Percentiles rank a stretch among this genome's conserved stretches.
phyloP scores from a whole-genome alignment of 2,797 vertebrate genomes.

The Lepidocolaptes lacrymiger region DNA sequence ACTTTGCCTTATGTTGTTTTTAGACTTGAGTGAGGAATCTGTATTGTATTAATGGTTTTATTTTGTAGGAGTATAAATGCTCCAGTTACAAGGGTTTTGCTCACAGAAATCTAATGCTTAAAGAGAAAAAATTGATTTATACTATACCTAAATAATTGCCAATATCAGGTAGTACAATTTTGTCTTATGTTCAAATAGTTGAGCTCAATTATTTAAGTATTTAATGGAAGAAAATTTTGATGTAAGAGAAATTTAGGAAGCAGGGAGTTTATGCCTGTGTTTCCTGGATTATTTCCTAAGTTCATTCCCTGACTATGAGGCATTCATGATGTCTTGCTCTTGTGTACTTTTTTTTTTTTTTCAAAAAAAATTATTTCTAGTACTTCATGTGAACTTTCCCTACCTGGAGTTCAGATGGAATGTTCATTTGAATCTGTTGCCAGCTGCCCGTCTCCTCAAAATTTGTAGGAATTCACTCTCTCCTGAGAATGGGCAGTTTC shows the following conservation, averaged over 20 bases:
- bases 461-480: background rate
- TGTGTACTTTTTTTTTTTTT: no score
- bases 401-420: background rate
- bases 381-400: background rate
- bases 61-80: conserved; percentile 21
- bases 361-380: background rate
- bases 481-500: background rate
- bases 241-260: background rate
- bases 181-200: background rate
- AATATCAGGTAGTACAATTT: background rate
- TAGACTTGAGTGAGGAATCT: background rate
- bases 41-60: conserved; percentile 1
- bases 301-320: background rate
- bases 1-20: background rate
- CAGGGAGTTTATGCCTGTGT: background rate
- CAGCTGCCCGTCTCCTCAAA: background rate
- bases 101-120: background rate
- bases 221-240: background rate
- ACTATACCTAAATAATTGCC: background rate
- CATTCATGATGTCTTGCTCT: background rate
- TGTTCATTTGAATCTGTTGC: background rate
- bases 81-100: background rate
- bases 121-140: background rate
- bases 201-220: background rate
- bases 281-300: background rate